phyloP scores from a whole-genome alignment of 2,888 invertebrate genomes.

The Tenthredo amoena region DNA sequence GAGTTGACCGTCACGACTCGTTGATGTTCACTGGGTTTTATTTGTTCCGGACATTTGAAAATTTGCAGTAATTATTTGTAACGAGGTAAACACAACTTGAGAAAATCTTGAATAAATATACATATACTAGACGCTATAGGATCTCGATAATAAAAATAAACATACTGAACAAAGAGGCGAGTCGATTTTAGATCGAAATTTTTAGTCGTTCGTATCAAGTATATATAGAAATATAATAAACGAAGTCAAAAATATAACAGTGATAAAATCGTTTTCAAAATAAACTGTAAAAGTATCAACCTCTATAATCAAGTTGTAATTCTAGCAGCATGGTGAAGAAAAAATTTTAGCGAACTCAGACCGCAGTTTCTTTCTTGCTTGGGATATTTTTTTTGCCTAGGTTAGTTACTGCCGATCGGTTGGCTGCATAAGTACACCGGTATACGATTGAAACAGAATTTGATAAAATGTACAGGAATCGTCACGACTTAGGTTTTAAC shows the following conservation, averaged over 20 bases:
- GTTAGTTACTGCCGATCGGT: conserved; percentile 11
- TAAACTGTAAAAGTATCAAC: conserved; percentile 17
- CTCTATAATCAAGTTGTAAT: conserved; percentile 46
- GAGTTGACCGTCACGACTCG: conserved; percentile 43
- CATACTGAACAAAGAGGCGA: background rate
- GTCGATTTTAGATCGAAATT: background rate
- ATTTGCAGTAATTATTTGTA: background rate
- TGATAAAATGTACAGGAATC: background rate
- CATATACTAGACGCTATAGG: background rate
- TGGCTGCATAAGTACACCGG: background rate
- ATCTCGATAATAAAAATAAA: background rate
- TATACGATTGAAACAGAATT: background rate
- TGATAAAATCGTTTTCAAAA: background rate
- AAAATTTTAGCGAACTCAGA: conserved; percentile 4
- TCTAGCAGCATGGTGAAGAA: conserved; percentile 31
- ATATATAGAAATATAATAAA: background rate
- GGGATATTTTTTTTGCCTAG: background rate
- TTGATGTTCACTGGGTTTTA: conserved; percentile 20
- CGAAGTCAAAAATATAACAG: background rate
- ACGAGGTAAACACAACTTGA: background rate
- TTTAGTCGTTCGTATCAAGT: background rate
- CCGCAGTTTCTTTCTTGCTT: background rate
- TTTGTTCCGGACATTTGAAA: background rate
- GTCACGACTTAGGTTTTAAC: background rate
- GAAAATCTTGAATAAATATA: background rate